A percentile compares a stretch with the other conserved stretches of the same genome.
phyloP scores from a whole-genome alignment of 2,888 invertebrate species.

The Drosophila kokeensis region DNA sequence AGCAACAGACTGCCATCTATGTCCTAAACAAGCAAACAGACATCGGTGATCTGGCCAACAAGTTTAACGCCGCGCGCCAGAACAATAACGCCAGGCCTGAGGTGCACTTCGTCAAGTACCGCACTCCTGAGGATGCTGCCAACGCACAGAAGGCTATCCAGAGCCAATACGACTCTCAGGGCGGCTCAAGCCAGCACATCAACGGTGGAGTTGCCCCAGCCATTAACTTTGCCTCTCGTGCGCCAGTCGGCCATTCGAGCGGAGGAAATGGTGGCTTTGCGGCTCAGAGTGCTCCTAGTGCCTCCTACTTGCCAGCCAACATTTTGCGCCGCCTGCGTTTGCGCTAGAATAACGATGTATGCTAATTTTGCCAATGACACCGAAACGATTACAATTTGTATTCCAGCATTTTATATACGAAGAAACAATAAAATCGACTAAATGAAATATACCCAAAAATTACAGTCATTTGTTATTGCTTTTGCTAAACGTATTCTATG shows the following conservation, averaged over 20 bases:
- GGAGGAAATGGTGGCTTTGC: slow-evolving; percentile 33
- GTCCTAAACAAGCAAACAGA: slow-evolving; percentile 80
- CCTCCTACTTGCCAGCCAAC: slow-evolving; percentile 74
- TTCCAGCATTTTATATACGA: slow-evolving; percentile 56
- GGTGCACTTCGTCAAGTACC: slow-evolving; percentile 83
- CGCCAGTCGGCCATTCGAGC: slow-evolving; percentile 35
- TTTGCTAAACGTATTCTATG: slow-evolving; percentile 37
- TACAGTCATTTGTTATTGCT: slow-evolving; percentile 37
- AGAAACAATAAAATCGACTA: slow-evolving; percentile 59
- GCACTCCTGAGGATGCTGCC: slow-evolving; percentile 80
- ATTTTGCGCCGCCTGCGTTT: slow-evolving; percentile 76
- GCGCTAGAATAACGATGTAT: slow-evolving; percentile 54
- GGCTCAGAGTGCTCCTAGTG: slow-evolving; percentile 48
- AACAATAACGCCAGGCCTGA: slow-evolving; percentile 77
- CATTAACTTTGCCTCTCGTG: slow-evolving; percentile 78
- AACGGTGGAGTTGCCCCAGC: slow-evolving; percentile 81
- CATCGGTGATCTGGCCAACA: slow-evolving; percentile 72
- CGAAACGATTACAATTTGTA: slow-evolving; percentile 59
- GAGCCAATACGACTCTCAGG: slow-evolving; percentile 75
- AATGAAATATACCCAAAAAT: slow-evolving; percentile 44
- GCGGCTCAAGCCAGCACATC: slow-evolving; percentile 70
- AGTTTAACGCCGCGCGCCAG: slow-evolving; percentile 67
- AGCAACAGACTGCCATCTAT: slow-evolving; percentile 81
- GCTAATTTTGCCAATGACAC: slow-evolving; percentile 45
- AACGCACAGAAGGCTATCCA: slow-evolving; percentile 81